Evolutionary conservation across 1,140 invertebrate species (phyloP), one percentile per base, ranked within the genome.

Genomic region (Araneus ventricosus): DNA sequence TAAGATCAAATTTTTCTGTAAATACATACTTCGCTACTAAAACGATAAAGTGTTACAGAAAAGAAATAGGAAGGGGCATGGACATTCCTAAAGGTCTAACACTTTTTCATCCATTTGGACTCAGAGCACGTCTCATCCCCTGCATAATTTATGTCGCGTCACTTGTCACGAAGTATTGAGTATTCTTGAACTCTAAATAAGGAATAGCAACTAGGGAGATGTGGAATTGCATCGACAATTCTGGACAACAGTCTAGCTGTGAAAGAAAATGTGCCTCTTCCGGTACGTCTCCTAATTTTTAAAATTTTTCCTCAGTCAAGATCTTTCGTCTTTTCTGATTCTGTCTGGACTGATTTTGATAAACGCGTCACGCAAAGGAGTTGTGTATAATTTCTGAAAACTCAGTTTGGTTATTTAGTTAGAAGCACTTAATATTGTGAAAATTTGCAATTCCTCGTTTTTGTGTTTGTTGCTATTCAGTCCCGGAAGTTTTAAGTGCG

Each of bases 81-180:
- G 14, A 6, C 70, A 52, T 45, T 82, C 24, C 39, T 7, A 82
- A 14, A 27, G 41, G 24, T n/a, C 80, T n/a, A 75, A 75, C 70
- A 75, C 70, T 75, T 75, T 75, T 37, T 14, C n/a, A 59, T 24
- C 30, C 17, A 4, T 59, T 22, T 34, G 52, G 4, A 80, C 45
- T 90, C 88, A 1, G 39, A 41, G 70, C 88, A 90, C 88, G 88
- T 90, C n/a, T 45, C 24, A 80, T 34, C 17, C 67, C 17, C 52
- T 90, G 88, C 88, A 90, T 90, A 90, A 90, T 90, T 90, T 90
- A 90, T 90, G 88, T 79, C 88, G 57, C 88, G 88, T 90, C 88
- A 90, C 88, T 79, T 80, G 88, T 90, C 88, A 79, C 67, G n/a
- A 34, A 39, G 88, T 37, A 67, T 79, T 27, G 70, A 80, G 88